phyloP scores from a whole-genome alignment of 2,888 invertebrate species.

The Epinotia brunnichana region DNA sequence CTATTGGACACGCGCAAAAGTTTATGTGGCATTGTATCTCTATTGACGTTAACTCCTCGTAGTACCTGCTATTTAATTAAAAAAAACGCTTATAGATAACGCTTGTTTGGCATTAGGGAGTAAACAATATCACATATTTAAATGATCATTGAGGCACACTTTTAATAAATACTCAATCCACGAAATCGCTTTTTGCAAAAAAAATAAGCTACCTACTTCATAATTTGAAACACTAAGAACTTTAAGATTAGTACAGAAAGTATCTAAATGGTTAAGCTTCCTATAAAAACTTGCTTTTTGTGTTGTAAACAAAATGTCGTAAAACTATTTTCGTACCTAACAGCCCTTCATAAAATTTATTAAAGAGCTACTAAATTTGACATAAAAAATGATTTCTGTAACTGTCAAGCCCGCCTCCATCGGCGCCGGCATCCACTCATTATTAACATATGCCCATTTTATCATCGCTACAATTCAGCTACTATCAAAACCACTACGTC shows the following conservation, averaged over 20 bases:
- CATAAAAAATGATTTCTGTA: constrained; percentile 13
- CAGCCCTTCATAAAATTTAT: constrained; percentile 23
- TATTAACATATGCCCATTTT: constrained; percentile 36
- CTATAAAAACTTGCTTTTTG: constrained; percentile 10
- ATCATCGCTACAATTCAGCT: constrained; percentile 41
- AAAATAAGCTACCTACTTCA: too few relatives aligned
- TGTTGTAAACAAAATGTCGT: constrained; percentile 23
- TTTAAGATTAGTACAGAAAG: constrained; percentile 31
- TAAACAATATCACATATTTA: too few relatives aligned
- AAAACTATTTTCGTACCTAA: constrained; percentile 22
- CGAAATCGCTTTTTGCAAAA: too few relatives aligned
- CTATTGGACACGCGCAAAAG: neutral
- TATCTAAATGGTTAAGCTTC: constrained; percentile 25
- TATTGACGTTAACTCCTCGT: neutral
- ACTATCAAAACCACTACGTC: constrained; percentile 58
- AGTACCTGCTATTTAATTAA: neutral
- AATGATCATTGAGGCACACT: too few relatives aligned
- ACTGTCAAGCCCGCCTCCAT: neutral
- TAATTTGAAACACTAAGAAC: too few relatives aligned
- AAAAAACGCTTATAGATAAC: neutral
- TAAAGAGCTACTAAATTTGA: constrained; percentile 17
- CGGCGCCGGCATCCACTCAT: constrained; percentile 22
- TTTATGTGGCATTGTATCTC: neutral
- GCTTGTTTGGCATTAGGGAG: too few relatives aligned
- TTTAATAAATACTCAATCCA: too few relatives aligned